These are phyloP conservation scores for Mythimna impura DNA, from an alignment of 2,888 invertebrate genomes.

Conservation along the genomic window DNA sequence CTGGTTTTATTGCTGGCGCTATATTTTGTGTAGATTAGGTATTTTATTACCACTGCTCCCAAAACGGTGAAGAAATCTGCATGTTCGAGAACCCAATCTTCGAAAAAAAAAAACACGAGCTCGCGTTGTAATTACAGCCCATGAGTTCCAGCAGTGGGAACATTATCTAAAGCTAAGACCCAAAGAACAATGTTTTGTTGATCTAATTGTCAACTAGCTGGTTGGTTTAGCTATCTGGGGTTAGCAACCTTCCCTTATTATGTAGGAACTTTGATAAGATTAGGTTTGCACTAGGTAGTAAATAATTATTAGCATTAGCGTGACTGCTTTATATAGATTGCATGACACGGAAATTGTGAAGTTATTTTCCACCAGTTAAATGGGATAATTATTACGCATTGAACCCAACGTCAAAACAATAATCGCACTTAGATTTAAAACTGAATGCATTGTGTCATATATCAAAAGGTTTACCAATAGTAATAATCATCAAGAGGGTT, in stretches of 20 bases:
- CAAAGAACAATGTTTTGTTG: neutral
- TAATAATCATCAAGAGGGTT: neutral
- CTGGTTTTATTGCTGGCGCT: too few species aligned
- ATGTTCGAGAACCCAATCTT: too few species aligned
- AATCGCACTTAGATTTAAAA: conserved; percentile 3
- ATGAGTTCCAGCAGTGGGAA: neutral
- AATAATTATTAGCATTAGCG: neutral
- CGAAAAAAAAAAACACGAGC: too few species aligned
- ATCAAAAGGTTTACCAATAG: neutral
- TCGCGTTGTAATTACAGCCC: too few species aligned
- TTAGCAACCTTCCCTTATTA: neutral
- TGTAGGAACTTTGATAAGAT: neutral
- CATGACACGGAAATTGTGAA: conserved; percentile 1
- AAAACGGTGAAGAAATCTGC: too few species aligned
- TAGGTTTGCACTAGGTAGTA: neutral
- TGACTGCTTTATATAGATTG: neutral
- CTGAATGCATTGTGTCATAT: too few species aligned
- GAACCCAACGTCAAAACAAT: neutral
- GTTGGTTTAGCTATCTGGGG: neutral
- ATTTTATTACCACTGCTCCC: too few species aligned
- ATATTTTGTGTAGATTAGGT: too few species aligned
- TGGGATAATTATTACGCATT: conserved; percentile 3
- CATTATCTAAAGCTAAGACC: neutral
- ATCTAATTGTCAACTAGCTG: neutral
- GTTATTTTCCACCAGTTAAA: conserved; percentile 22